Conservation (phyloP, 2,113 vertebrate species). For the Pycnonotus jocosus region DNA sequence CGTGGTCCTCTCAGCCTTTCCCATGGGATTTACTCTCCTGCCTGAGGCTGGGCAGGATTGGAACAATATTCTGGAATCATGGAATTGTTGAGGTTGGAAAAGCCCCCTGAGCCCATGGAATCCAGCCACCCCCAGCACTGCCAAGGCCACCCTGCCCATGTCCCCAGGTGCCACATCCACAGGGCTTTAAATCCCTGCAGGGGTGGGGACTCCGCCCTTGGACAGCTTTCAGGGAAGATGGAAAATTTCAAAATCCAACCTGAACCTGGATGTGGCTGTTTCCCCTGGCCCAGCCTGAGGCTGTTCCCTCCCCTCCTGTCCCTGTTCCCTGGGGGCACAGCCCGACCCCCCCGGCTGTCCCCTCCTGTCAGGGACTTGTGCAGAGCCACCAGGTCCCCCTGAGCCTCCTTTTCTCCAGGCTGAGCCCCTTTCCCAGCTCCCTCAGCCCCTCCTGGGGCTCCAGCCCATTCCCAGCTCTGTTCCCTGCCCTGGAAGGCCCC, state of each 20-base stretch:
- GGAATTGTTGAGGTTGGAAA: background rate
- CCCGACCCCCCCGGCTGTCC: background rate
- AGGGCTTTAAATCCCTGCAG: background rate
- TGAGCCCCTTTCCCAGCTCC: background rate
- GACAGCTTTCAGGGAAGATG: too few species aligned
- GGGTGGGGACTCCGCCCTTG: background rate
- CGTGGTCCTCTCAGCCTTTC: background rate
- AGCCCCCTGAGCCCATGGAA: background rate
- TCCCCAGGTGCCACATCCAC: background rate
- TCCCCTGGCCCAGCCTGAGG: background rate
- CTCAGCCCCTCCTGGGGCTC: background rate
- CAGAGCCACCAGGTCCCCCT: background rate
- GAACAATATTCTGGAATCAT: rapidly evolving
- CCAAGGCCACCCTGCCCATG: rapidly evolving
- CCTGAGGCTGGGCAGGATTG: background rate
- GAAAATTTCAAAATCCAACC: background rate
- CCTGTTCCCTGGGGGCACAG: background rate
- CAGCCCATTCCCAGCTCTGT: rapidly evolving
- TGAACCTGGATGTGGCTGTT: background rate
- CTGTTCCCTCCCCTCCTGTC: background rate
- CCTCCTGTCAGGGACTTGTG: background rate
- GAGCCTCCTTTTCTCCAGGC: background rate
- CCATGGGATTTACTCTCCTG: background rate
- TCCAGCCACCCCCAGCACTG: background rate
- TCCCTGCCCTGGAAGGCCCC: background rate